These are phyloP conservation scores for Mus pahari DNA, from an alignment of 2,113 vertebrate species.

Conservation along the genomic window DNA sequence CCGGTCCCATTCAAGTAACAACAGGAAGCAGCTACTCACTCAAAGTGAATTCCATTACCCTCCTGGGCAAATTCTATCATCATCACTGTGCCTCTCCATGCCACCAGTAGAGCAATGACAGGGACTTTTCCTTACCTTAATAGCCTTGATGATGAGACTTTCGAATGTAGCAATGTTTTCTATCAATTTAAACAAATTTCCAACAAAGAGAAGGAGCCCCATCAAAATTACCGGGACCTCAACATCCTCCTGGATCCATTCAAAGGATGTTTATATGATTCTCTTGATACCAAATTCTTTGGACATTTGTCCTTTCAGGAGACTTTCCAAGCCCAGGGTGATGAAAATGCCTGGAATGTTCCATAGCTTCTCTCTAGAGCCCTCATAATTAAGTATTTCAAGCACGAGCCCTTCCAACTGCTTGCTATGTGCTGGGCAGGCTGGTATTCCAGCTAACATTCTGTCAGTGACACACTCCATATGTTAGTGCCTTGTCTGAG, in stretches of 20 bases:
- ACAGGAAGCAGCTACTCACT: not conserved
- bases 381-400: constrained; percentile 2
- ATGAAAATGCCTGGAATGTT: not conserved
- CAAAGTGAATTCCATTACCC: not conserved
- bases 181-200: not conserved
- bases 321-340: not conserved
- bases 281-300: not conserved
- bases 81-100: not conserved
- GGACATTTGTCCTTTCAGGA: not conserved
- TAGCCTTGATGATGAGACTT: not conserved
- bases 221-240: not conserved
- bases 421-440: not conserved
- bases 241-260: not conserved
- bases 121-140: not conserved
- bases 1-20: not conserved
- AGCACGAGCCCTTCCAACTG: not conserved
- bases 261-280: not conserved
- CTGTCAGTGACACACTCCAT: not conserved
- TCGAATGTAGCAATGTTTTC: not conserved
- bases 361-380: not conserved
- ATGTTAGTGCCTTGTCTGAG: not conserved
- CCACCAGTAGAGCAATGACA: accelerated
- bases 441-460: not conserved
- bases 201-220: not conserved
- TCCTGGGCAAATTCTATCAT: not conserved